Conservation (phyloP, 2,888 invertebrate genomes). For the Atrina japonica region DNA sequence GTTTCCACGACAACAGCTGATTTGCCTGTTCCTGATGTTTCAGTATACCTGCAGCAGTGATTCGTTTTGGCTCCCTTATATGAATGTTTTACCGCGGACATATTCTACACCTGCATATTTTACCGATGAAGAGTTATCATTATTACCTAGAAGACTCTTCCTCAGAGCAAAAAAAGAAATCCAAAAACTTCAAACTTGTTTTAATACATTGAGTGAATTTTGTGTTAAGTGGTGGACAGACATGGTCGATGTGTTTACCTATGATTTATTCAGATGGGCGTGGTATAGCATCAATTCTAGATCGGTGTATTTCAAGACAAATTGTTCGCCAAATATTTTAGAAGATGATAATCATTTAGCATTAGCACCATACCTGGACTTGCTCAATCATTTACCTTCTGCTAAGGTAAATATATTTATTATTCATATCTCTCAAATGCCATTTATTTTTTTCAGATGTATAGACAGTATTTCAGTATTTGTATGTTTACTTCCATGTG, state of each 20-base stretch:
- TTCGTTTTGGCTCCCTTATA: conserved; percentile 76
- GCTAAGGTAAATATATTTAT: conserved; percentile 76
- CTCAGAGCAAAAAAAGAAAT: conserved; percentile 43
- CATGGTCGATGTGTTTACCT: conserved; percentile 70
- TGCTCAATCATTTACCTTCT: conserved; percentile 90
- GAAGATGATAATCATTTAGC: conserved; percentile 82
- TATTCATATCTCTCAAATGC: too few species aligned
- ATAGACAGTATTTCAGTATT: too few species aligned
- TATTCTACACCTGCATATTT: conserved; percentile 81
- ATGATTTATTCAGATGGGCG: conserved; percentile 87
- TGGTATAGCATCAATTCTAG: conserved; percentile 93
- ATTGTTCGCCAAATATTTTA: conserved; percentile 80
- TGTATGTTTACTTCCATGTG: too few species aligned
- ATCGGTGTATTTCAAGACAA: conserved; percentile 88
- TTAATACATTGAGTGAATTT: conserved; percentile 38
- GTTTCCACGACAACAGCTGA: conserved; percentile 86
- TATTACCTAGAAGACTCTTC: conserved; percentile 58
- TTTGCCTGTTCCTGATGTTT: conserved; percentile 87
- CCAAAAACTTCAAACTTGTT: conserved; percentile 46
- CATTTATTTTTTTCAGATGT: too few species aligned
- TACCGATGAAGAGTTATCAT: conserved; percentile 57
- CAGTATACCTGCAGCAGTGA: conserved; percentile 84
- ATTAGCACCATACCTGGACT: conserved; percentile 92
- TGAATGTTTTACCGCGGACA: conserved; percentile 67
- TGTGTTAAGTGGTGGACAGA: conserved; percentile 37